Conservation (phyloP, 2,797 vertebrate genomes). For the Rhinoraja longicauda region DNA sequence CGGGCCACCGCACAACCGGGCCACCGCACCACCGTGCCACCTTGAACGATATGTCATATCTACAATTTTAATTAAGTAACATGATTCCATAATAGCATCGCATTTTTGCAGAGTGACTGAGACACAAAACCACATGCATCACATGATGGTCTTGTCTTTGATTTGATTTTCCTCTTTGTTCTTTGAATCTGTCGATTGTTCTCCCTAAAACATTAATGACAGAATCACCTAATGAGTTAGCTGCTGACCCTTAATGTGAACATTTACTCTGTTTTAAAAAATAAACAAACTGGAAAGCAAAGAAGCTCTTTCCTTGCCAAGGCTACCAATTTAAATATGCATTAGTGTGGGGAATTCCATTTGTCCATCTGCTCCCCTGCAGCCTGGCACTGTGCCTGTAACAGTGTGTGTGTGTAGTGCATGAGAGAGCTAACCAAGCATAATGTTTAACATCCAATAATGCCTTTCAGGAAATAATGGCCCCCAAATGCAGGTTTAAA, state of each 20-base stretch:
- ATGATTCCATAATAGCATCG: no score
- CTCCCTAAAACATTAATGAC: neutral
- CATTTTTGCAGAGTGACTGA: neutral
- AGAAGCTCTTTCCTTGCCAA: neutral
- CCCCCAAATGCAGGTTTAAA: neutral
- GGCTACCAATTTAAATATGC: slow-evolving; percentile 5
- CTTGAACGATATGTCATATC: no score
- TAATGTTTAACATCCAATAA: neutral
- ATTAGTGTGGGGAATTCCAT: slow-evolving; percentile 24
- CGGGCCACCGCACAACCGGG: no score
- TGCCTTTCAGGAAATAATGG: neutral
- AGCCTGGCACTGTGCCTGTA: slow-evolving; percentile 12
- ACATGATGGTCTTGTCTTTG: neutral
- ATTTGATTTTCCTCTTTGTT: neutral
- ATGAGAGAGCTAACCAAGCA: slow-evolving; percentile 13
- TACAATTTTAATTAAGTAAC: no score
- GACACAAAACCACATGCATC: neutral
- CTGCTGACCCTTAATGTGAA: neutral
- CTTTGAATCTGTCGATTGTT: neutral
- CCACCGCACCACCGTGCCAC: no score
- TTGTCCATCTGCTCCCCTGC: slow-evolving; percentile 4
- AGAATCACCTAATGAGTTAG: neutral
- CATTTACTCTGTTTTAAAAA: neutral
- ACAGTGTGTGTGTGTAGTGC: neutral
- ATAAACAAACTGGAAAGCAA: neutral